Base-by-base conservation (phyloP, 2,888 invertebrate genomes). In the Rhogogaster chlorosoma region DNA sequence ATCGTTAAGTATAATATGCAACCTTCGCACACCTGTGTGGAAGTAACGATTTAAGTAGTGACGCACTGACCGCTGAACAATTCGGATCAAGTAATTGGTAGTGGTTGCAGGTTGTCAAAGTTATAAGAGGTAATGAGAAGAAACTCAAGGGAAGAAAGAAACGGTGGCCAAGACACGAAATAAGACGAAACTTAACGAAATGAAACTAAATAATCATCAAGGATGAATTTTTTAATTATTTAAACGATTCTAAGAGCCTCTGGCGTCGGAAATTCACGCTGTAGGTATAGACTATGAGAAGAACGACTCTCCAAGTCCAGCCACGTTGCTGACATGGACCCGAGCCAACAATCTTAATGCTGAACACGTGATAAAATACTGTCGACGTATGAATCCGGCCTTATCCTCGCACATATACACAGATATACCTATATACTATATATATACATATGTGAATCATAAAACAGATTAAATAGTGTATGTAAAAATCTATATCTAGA, bases 321-420 rank as follows among this genome's bases (percentile, higher is more conserved):
- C 85, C 88, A 86, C 88, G 87, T 87, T 84, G 88, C 80, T 80
- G 38, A 57, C 61, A 80, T 90, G 90, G 90, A 90, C 77, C 85
- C 82, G 83, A 87, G 89, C 89, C 89, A 90, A 90, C 57, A 61
- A 80, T 80, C 61, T 61, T 80, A 80, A 80, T 61, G 80, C 57
- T 38, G 57, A 80, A 61, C 80, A 36, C 36, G 61, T 61, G 61
- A 80, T 61, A 61, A 80, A 73, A 57, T 18, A 61, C 61, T 61
- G 22, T 49, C 57, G 29, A 61, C 36, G 80, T 36, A n/a, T 61
- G 80, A 80, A 80, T 32, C 15, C 67, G 29, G 67, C 67, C 67
- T 29, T 67, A 67, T 73, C 73, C 73, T 38, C 22, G 10, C 18
- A 15, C 42, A 26, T 26, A 61, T 22, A 61, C 61, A 10, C 12